Percentiles rank a stretch among this genome's conserved stretches.
phyloP scores from a whole-genome alignment of 2,888 invertebrate genomes.

The Aspidiotus destructor region DNA sequence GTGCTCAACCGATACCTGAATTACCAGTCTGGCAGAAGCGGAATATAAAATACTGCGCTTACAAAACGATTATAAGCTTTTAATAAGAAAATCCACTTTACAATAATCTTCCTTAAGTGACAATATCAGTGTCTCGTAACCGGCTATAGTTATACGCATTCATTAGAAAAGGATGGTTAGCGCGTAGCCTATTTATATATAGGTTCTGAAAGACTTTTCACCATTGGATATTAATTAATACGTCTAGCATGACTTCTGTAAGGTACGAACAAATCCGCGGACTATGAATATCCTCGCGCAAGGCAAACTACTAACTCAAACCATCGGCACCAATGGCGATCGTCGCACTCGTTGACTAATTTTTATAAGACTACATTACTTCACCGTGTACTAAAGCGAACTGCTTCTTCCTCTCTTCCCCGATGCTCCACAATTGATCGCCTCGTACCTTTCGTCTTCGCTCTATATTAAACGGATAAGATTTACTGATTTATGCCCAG shows the following conservation, averaged over 20 bases:
- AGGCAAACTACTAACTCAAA: not conserved
- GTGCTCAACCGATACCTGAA: slow-evolving; percentile 12
- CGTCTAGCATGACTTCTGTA: not conserved
- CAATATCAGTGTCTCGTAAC: slow-evolving; percentile 19
- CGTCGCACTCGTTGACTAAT: not conserved
- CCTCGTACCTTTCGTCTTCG: too few relatives aligned
- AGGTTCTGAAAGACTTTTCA: not conserved
- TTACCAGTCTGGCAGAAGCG: slow-evolving; percentile 9
- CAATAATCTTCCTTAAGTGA: slow-evolving; percentile 30
- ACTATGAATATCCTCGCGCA: not conserved
- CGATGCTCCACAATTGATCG: too few relatives aligned
- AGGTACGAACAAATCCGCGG: too few relatives aligned
- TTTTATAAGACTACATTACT: not conserved
- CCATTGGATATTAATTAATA: slow-evolving; percentile 1
- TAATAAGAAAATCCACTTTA: slow-evolving; percentile 30
- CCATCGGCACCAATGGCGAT: not conserved
- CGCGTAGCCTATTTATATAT: not conserved
- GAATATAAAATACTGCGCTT: slow-evolving; percentile 9
- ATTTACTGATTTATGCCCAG: too few relatives aligned
- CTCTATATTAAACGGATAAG: too few relatives aligned
- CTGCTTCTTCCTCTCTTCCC: too few relatives aligned
- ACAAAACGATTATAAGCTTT: slow-evolving; percentile 21
- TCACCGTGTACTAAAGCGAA: too few relatives aligned
- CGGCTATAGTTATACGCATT: not conserved
- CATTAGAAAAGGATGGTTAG: not conserved